Evolutionary conservation across 2,888 invertebrate species (phyloP).

Genomic region (Minunthozetes semirufus): DNA sequence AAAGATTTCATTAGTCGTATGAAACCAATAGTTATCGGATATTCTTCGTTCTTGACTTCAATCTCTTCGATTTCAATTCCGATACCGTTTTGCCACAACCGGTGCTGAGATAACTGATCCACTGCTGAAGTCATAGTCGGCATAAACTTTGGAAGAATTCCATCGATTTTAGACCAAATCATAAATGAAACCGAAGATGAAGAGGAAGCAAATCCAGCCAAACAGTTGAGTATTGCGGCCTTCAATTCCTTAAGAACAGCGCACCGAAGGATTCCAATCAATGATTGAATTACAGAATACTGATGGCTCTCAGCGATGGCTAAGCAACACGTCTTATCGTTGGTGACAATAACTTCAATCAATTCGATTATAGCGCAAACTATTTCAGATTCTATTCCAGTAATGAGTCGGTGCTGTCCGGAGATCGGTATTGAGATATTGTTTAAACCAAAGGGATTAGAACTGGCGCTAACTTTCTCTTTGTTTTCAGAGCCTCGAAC

Average conservation of each 20-base stretch:
- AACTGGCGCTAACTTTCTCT: constrained; percentile 32
- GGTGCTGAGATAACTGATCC: constrained; percentile 22
- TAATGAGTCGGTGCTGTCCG: not conserved
- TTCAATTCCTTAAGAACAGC: constrained; percentile 77
- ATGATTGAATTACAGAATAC: constrained; percentile 72
- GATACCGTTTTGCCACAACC: constrained; percentile 48
- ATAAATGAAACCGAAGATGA: constrained; percentile 46
- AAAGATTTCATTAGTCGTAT: constrained; percentile 66
- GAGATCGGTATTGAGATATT: not conserved
- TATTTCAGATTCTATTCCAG: constrained; percentile 30
- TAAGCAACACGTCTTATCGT: constrained; percentile 68
- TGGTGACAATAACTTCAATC: constrained; percentile 33
- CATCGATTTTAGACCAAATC: constrained; percentile 39
- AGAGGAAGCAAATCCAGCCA: constrained; percentile 71
- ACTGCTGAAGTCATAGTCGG: not conserved
- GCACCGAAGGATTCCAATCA: constrained; percentile 77
- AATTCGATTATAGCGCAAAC: constrained; percentile 35
- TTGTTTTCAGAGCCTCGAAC: constrained; percentile 35
- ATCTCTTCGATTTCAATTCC: constrained; percentile 84
- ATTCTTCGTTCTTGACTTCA: constrained; percentile 81
- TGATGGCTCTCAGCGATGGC: constrained; percentile 78
- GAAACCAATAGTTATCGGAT: constrained; percentile 76
- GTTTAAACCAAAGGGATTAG: constrained; percentile 3
- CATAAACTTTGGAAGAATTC: constrained; percentile 35
- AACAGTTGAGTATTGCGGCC: constrained; percentile 67